These are phyloP conservation scores for Eupithecia inturbata DNA, from an alignment of 2,888 invertebrate genomes.

Conservation along the genomic window DNA sequence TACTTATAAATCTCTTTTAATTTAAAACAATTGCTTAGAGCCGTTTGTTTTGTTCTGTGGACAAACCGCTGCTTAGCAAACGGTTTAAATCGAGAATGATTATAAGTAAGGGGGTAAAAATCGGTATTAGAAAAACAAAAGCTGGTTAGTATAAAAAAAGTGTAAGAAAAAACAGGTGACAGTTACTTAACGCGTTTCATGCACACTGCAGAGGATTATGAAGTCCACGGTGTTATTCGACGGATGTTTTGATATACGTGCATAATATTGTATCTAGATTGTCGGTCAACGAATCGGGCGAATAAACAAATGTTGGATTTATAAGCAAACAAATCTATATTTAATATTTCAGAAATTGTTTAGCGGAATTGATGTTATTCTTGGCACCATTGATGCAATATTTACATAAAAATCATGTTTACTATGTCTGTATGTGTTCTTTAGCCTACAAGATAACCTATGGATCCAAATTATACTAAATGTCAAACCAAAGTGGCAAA, in stretches of 20 bases:
- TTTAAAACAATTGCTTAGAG: not conserved
- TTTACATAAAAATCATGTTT: not conserved
- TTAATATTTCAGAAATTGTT: not conserved
- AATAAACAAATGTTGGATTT: conserved; percentile 20
- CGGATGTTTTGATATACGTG: conserved; percentile 49
- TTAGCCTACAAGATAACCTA: not conserved
- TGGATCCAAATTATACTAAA: not conserved
- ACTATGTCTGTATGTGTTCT: too few relatives aligned
- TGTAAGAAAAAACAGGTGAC: conserved; percentile 42
- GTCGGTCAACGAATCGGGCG: conserved; percentile 38
- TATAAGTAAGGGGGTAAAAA: too few relatives aligned
- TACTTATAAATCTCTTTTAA: conserved; percentile 1
- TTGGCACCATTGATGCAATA: not conserved
- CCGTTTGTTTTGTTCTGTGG: not conserved
- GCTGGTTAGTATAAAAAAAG: conserved; percentile 45
- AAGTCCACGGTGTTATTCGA: conserved; percentile 30
- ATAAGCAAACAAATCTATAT: not conserved
- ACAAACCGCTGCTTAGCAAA: not conserved
- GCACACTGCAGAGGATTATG: conserved; percentile 43
- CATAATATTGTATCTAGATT: conserved; percentile 46
- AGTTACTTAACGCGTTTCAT: conserved; percentile 44
- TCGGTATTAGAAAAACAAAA: not conserved
- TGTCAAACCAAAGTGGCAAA: not conserved
- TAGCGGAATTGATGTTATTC: not conserved
- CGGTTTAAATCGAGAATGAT: not conserved